Conservation (phyloP, 2,888 invertebrate genomes). For the Orchesella flavescens region DNA sequence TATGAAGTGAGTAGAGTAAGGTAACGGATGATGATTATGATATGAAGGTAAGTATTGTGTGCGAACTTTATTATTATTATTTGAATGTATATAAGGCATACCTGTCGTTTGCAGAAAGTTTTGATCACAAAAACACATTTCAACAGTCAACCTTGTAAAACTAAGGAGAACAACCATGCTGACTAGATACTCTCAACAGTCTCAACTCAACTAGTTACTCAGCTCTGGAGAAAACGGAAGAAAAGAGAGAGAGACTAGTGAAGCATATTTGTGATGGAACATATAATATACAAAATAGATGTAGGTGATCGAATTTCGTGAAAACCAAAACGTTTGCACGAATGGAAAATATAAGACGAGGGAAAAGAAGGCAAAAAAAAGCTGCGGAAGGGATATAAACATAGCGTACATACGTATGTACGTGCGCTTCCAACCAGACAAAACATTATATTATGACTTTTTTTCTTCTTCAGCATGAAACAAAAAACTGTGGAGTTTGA, state of each 20-base stretch:
- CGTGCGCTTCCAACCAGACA: not conserved
- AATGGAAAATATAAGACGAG: constrained; percentile 3
- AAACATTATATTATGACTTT: not conserved
- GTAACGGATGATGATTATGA: too few relatives aligned
- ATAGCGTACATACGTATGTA: not conserved
- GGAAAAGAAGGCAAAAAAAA: not conserved
- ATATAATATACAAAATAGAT: too few relatives aligned
- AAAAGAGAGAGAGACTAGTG: not conserved
- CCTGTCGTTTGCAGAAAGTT: constrained; percentile 27
- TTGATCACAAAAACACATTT: too few relatives aligned
- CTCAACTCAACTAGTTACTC: not conserved
- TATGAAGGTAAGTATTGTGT: too few relatives aligned
- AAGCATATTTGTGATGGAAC: not conserved
- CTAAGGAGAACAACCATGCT: too few relatives aligned
- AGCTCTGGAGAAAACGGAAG: not conserved
- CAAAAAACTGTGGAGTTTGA: too few relatives aligned
- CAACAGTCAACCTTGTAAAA: too few relatives aligned
- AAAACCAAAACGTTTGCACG: constrained; percentile 23
- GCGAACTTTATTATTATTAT: not conserved
- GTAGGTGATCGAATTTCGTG: constrained; percentile 38
- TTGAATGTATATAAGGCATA: constrained; percentile 1
- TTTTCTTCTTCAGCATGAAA: too few relatives aligned
- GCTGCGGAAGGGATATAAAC: not conserved
- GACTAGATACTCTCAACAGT: too few relatives aligned
- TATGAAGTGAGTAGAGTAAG: too few relatives aligned